Conservation (phyloP, 2,797 vertebrate species). For the Triplophysa yarkandensis region DNA sequence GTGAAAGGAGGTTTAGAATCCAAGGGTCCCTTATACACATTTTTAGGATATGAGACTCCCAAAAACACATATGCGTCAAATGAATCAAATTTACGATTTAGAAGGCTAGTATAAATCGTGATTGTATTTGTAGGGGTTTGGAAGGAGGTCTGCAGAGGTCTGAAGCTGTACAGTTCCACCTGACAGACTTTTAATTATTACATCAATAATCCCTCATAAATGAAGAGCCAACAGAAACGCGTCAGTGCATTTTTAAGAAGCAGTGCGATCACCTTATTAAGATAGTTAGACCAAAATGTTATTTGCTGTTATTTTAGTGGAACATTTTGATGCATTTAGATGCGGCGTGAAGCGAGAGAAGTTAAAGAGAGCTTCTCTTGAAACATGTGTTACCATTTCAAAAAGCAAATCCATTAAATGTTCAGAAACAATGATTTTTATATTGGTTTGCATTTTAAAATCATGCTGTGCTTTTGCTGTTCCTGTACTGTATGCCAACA, state of each 20-base stretch:
- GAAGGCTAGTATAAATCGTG: not conserved
- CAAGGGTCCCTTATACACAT: no score
- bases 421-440: not conserved
- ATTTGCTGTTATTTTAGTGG: not conserved
- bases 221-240: constrained; percentile 50
- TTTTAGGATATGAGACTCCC: not conserved
- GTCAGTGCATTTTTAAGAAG: constrained; percentile 53
- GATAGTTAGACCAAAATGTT: not conserved
- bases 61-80: not conserved
- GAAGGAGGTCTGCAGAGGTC: constrained; percentile 61
- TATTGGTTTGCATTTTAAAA: not conserved
- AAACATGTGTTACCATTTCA: not conserved
- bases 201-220: constrained; percentile 62
- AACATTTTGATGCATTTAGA: not conserved
- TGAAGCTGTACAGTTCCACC: constrained; percentile 69
- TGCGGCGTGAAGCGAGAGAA: not conserved
- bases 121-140: constrained; percentile 55
- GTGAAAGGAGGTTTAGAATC: no score
- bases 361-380: not conserved
- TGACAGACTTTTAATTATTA: constrained; percentile 73
- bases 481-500: not conserved
- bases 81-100: not conserved
- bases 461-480: not conserved
- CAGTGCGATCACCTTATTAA: constrained; percentile 15
- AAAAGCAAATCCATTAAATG: not conserved